phyloP scores from a whole-genome alignment of 2,797 vertebrate genomes.

The Selene dorsalis region DNA sequence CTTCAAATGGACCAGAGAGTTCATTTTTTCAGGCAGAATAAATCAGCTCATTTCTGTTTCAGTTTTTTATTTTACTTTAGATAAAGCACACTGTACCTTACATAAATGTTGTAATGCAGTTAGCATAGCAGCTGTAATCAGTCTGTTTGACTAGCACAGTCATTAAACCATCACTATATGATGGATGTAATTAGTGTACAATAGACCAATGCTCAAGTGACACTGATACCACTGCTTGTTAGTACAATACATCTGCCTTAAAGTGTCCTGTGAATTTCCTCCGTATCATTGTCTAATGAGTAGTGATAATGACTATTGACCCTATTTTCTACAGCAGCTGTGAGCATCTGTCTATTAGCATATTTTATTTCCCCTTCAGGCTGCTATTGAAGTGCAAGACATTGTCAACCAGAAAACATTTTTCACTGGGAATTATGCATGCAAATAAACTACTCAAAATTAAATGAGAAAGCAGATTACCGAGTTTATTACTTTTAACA shows the following conservation, averaged over 20 bases:
- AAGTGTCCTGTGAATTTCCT: constrained; percentile 40
- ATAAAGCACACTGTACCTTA: neutral
- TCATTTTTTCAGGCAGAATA: neutral
- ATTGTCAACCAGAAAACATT: constrained; percentile 33
- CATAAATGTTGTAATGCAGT: neutral
- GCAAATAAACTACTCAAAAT: constrained; percentile 35
- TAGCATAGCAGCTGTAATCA: constrained; percentile 1
- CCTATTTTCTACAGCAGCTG: constrained; percentile 51
- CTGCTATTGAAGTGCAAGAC: constrained; percentile 27
- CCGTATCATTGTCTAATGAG: constrained; percentile 49
- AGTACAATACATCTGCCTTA: constrained; percentile 40
- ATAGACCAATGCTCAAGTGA: constrained; percentile 8
- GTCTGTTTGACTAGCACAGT: constrained; percentile 21
- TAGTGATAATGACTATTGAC: constrained; percentile 60
- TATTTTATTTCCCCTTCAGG: constrained; percentile 42
- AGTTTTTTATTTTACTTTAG: neutral
- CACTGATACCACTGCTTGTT: constrained; percentile 34
- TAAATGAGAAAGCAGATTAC: constrained; percentile 17
- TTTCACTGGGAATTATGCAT: constrained; percentile 13
- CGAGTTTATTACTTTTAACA: constrained; percentile 8
- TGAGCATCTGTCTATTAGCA: constrained; percentile 49
- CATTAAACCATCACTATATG: constrained; percentile 12
- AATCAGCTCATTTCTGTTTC: neutral
- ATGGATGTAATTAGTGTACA: constrained; percentile 28
- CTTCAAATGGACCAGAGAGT: neutral